Base-by-base conservation (phyloP, 2,888 invertebrate species). In the Camptogramma bilineatum region DNA sequence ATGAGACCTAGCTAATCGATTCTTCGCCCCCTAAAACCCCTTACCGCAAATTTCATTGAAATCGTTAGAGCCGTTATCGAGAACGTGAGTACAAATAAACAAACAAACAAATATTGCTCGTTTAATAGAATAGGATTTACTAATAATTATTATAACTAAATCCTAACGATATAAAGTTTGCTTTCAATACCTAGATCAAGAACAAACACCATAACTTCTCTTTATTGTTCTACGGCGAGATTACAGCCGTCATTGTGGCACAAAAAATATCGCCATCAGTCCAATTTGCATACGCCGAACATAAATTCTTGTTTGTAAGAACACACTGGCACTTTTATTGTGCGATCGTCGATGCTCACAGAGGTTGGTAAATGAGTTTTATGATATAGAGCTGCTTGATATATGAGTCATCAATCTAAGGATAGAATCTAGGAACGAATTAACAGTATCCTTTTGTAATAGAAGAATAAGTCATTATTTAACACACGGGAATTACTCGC, bases 241-340 rank as follows among this genome's bases (percentile, higher is more conserved):
- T 78, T 80, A 77, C 73, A 66, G 66, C 64, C 75, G 68, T 78
- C 79, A 80, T 75, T 79, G 82, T 70, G 73, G 73, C 73, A 73
- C 69, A 78, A 84, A 80, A 83, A 82, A 82, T 75, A 74, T 69
- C 70, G 63, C 73, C 85, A 81, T 84, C 83, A 80, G 79, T 76
- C 82, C 86, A 84, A 93, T 93, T 93, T 91, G 83, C 93, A 93
- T 92, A 88, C 80, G 82, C 78, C 75, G 84, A 83, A 85, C 90
- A 90, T 93, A 91, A 92, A 92, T 93, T 90, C 91, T 91, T 90
- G 91, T 92, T 92, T 91, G 91, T 90, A 92, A 88, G 91, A 89
- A 90, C 89, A 84, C 83, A 83, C 84, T 90, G 90, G 88, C 91
- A 91, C 88, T 92, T 92, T 92, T 93, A 93, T 91, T 91, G 90